phyloP scores from a whole-genome alignment of 35 echinoderm and acorn worm genomes.

The Holothuria glaberrima region DNA sequence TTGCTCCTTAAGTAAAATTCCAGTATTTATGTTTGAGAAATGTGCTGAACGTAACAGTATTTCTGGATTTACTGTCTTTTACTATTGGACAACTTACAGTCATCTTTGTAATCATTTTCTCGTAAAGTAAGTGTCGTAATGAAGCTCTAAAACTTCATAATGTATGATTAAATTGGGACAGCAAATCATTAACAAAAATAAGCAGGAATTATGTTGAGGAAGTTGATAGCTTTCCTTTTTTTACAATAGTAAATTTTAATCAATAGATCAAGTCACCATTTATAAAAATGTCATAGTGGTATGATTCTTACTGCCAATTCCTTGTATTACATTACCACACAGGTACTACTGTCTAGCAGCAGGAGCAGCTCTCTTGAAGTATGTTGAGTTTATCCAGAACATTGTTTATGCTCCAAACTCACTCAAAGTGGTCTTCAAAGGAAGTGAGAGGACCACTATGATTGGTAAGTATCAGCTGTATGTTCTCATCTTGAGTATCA shows the following conservation, averaged over 20 bases:
- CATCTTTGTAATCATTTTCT: not conserved
- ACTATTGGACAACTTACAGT: not conserved
- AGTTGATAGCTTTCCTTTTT: no score
- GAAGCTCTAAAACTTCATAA: not conserved
- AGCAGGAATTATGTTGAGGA: no score
- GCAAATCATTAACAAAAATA: no score
- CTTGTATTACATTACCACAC: not conserved
- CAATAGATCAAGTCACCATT: not conserved
- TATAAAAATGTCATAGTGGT: not conserved
- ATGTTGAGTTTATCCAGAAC: conserved; percentile 99
- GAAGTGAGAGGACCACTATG: conserved; percentile 95
- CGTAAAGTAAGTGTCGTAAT: no score
- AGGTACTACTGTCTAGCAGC: conserved; percentile 99
- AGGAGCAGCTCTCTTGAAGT: conserved; percentile 92
- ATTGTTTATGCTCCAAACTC: conserved; percentile 97
- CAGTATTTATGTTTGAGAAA: no score
- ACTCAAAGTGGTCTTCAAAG: conserved; percentile 98
- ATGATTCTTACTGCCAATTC: not conserved
- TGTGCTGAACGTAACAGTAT: no score
- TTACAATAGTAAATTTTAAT: no score
- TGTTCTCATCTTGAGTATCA: no score
- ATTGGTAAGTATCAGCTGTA: no score
- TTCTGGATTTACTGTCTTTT: not conserved
- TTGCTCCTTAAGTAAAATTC: no score
- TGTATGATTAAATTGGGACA: not conserved